Conservation (phyloP, 2,113 vertebrate genomes). For the Agelaius tricolor region DNA sequence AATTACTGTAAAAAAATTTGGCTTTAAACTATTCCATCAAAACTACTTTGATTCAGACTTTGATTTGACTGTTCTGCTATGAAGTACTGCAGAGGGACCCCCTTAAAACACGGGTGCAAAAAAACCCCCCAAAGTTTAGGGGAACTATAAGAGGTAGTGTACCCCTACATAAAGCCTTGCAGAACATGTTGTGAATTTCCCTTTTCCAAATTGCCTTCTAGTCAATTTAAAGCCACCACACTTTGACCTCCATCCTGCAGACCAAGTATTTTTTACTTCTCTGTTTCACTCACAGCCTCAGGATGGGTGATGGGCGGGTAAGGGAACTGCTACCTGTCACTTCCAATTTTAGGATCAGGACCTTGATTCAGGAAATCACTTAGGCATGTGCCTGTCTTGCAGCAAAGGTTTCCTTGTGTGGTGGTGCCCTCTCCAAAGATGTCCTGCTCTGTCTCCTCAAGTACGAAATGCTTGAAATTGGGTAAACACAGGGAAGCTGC, state of each 20-base stretch:
- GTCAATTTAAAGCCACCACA: background rate
- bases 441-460: background rate
- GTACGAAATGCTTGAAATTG: background rate
- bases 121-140: rapidly evolving
- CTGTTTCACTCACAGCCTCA: background rate
- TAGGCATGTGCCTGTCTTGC: background rate
- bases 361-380: background rate
- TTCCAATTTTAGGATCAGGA: constrained; percentile 14
- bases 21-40: background rate
- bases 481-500: background rate
- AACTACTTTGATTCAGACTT: background rate
- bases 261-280: background rate
- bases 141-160: background rate
- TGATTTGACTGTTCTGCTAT: background rate
- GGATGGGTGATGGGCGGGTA: rapidly evolving
- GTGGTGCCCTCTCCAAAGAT: background rate
- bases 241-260: background rate
- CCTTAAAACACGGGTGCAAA: background rate
- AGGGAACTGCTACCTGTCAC: background rate
- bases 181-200: background rate
- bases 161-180: background rate
- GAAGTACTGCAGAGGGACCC: background rate
- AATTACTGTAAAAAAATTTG: background rate
- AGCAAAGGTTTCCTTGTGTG: background rate
- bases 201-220: background rate